Percentiles rank a stretch among this genome's conserved stretches.
phyloP scores from a whole-genome alignment of 2,113 vertebrate genomes.

The Rousettus leschenaultii region DNA sequence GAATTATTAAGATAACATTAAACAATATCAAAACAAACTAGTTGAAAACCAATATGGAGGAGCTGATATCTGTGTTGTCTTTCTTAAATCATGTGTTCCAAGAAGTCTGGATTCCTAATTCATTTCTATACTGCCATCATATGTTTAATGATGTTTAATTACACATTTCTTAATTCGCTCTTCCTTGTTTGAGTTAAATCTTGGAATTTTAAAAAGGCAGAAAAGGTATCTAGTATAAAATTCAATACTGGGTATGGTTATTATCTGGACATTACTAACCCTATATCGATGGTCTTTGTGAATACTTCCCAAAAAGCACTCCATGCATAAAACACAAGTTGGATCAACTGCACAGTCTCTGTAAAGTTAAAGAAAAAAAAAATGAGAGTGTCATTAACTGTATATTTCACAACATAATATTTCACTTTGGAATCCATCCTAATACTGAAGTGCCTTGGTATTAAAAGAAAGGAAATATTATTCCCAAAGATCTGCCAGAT shows the following conservation, averaged over 20 bases:
- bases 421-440: background rate
- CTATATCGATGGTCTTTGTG: slow-evolving; percentile 97
- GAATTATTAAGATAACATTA: background rate
- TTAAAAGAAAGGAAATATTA: background rate
- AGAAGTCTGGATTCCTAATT: background rate
- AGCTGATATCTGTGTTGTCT: background rate
- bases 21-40: slow-evolving; percentile 22
- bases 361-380: slow-evolving; percentile 70
- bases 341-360: slow-evolving; percentile 98
- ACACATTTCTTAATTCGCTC: background rate
- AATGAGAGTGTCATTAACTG: slow-evolving; percentile 55
- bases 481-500: background rate
- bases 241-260: background rate
- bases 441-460: background rate
- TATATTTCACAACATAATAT: slow-evolving; percentile 40
- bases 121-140: background rate
- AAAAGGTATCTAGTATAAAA: background rate
- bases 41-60: background rate
- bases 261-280: slow-evolving; percentile 83
- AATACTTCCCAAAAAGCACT: slow-evolving; percentile 96
- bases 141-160: background rate
- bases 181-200: background rate
- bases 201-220: slow-evolving; percentile 12
- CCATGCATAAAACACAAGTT: slow-evolving; percentile 98
- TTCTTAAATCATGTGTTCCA: background rate